phyloP scores from a whole-genome alignment of 2,888 invertebrate genomes.

The Bombylius major region DNA sequence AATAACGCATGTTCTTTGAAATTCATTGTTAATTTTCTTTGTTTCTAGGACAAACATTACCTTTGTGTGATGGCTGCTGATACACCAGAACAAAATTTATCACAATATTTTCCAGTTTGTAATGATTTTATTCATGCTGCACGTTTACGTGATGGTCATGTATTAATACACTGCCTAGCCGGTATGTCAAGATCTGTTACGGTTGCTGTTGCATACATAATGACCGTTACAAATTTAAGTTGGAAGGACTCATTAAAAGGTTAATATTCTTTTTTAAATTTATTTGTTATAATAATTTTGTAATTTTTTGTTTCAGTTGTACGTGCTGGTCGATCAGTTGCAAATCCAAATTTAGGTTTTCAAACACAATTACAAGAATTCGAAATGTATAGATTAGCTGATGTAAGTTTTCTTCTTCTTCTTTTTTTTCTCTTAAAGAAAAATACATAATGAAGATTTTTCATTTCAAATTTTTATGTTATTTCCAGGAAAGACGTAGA shows the following conservation, averaged over 20 bases:
- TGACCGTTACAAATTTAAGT: slow-evolving; percentile 78
- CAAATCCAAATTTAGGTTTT: slow-evolving; percentile 93
- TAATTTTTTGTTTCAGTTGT: too few species aligned
- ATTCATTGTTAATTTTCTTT: neutral
- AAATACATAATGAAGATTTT: neutral
- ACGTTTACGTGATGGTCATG: slow-evolving; percentile 75
- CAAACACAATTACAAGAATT: slow-evolving; percentile 89
- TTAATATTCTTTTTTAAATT: too few species aligned
- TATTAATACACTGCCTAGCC: slow-evolving; percentile 89
- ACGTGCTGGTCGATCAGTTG: slow-evolving; percentile 78
- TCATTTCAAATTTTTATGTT: slow-evolving; percentile 3
- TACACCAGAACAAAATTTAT: slow-evolving; percentile 84
- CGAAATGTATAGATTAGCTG: slow-evolving; percentile 62
- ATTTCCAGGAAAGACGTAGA: slow-evolving; percentile 60
- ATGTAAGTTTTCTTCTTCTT: slow-evolving; percentile 43
- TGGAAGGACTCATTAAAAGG: slow-evolving; percentile 90
- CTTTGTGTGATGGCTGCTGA: slow-evolving; percentile 93
- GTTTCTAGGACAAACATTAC: slow-evolving; percentile 82
- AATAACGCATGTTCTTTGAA: too few species aligned
- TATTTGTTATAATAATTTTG: too few species aligned
- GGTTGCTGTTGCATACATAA: slow-evolving; percentile 89
- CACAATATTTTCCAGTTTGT: slow-evolving; percentile 84
- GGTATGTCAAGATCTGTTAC: slow-evolving; percentile 96
- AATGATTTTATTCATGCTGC: slow-evolving; percentile 96
- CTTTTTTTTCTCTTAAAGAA: slow-evolving; percentile 51